Base-by-base conservation (phyloP, 2,888 invertebrate genomes). In the Rhaphigaster nebulosa region DNA sequence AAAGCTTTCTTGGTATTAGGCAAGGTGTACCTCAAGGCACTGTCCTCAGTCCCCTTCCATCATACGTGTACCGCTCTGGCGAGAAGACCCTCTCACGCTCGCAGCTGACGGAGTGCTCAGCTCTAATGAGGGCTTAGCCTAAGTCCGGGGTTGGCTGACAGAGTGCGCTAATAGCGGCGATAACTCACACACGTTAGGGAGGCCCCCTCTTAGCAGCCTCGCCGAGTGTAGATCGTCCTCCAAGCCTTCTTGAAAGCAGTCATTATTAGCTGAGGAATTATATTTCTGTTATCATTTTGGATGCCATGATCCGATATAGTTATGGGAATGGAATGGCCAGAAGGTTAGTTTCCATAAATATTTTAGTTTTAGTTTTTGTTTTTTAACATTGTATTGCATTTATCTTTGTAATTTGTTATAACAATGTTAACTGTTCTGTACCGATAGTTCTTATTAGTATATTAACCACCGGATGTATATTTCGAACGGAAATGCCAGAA, bases 151-250 rank as follows among this genome's bases (percentile, higher is more conserved):
- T 84, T 84, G 84, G 84, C 87, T 56, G 54, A 87, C 87, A 87
- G 54, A 87, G 87, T 87, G 84, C 84, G 84, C 89, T 89, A 89
- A 89, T 89, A 76, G 89, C 89, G 38, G 89, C 89, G 89, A 89
- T 89, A 89, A 89, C 70, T 89, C 89, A 89, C 84, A 76, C 50
- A 56, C 76, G 89, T 50, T 38, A 45, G 65, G 45, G 45, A 41
- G 38, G 38, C 52, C 70, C 76, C 89, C 70, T 41, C 80, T 80
- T 80, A 80, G 1, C 34, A 23, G n/a, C 38, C 80, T 84, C 84
- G 41, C 45, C 23, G 45, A 50, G 84, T 84, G 84, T 84, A n/a
- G 84, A 41, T 84, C 26, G 45, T 84, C 84, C 41, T 41, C n/a
- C 15, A 18, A 84, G 84, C 84, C 84, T 84, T 84, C 84, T 41